These are phyloP conservation scores for Lethocerus indicus DNA, from an alignment of 1,140 invertebrate genomes.

Conservation along the genomic window DNA sequence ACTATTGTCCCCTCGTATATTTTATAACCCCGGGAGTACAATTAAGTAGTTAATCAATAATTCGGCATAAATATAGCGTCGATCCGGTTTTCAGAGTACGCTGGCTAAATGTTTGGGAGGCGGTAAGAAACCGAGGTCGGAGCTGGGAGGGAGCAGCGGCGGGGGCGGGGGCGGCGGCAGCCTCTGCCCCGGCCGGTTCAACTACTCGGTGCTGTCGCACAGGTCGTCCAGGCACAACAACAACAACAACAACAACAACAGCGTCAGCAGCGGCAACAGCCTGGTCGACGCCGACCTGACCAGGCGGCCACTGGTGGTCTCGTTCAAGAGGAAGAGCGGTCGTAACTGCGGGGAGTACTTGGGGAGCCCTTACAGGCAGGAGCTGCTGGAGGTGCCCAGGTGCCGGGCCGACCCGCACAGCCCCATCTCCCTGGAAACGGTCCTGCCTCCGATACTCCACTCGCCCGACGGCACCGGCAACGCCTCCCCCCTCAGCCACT, in stretches of 20 bases:
- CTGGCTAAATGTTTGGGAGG: constrained; percentile 16
- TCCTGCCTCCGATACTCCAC: too few species aligned
- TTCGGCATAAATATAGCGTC: too few species aligned
- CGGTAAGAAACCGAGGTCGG: constrained; percentile 1
- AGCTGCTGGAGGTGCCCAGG: background rate
- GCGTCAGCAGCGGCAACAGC: constrained; percentile 6
- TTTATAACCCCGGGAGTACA: too few species aligned
- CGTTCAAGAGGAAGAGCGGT: constrained; percentile 13
- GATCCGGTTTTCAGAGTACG: constrained; percentile 16
- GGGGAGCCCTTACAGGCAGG: background rate
- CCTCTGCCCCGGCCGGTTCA: constrained; percentile 5
- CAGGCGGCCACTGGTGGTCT: constrained; percentile 16
- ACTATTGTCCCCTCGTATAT: too few species aligned
- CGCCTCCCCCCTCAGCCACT: background rate
- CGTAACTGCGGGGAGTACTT: too few species aligned
- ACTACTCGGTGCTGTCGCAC: constrained; percentile 17
- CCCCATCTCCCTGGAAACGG: too few species aligned
- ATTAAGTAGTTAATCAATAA: too few species aligned
- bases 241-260: constrained; percentile 5
- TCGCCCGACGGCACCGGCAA: background rate
- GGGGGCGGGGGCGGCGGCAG: constrained; percentile 1
- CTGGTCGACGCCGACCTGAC: constrained; percentile 12
- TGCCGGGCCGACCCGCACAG: too few species aligned
- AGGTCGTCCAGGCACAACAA: constrained; percentile 13
- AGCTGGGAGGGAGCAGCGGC: constrained; percentile 9